Percentiles rank a stretch among this genome's conserved stretches.
Conservation (phyloP, 2,888 invertebrate genomes). For the Formica aserva region DNA sequence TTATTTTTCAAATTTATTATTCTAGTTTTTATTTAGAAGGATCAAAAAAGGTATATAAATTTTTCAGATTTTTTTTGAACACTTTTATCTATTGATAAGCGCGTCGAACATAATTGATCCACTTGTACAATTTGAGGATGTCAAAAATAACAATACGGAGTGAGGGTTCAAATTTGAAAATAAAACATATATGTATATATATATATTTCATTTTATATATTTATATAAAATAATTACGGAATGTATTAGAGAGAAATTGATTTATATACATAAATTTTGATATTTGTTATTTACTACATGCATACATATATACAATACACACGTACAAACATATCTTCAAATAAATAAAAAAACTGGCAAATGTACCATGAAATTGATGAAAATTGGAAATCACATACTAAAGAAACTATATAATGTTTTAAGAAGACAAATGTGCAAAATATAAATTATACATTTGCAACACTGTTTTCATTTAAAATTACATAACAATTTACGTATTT, state of each 20-base stretch:
- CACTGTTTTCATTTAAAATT: neutral
- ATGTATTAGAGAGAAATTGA: neutral
- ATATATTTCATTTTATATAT: too few species aligned
- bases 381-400: neutral
- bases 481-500: neutral
- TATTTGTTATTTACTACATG: too few species aligned
- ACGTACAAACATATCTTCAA: neutral
- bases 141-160: too few species aligned
- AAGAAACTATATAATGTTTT: neutral
- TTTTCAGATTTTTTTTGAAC: too few species aligned
- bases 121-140: too few species aligned
- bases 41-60: too few species aligned
- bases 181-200: too few species aligned
- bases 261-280: neutral
- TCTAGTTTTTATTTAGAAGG: too few species aligned
- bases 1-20: too few species aligned
- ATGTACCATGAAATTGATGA: neutral
- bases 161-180: too few species aligned
- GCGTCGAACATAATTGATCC: too few species aligned
- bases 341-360: neutral
- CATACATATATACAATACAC: neutral
- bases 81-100: too few species aligned
- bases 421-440: neutral
- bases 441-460: neutral
- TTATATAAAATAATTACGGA: neutral